Evolutionary conservation across 2,797 vertebrate genomes (phyloP).

Genomic region (Lycodopsis pacificus): DNA sequence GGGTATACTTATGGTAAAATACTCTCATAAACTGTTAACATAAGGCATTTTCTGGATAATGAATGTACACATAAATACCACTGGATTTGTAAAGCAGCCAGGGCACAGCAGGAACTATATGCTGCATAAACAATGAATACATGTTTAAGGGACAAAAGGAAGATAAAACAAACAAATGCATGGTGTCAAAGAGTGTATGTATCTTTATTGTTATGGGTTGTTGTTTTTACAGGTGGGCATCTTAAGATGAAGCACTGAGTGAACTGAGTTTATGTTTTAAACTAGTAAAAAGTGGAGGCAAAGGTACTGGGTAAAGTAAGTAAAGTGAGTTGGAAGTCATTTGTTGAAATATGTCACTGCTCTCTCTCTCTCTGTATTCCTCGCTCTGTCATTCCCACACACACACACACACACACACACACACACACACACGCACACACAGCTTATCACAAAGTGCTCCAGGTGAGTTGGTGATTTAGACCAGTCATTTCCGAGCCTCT

Average conservation of each 20-base stretch:
- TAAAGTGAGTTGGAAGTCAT: constrained; percentile 27
- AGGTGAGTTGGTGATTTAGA: constrained; percentile 77
- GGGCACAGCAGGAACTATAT: not conserved
- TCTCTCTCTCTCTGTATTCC: not conserved
- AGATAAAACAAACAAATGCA: not conserved
- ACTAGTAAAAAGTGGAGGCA: not conserved
- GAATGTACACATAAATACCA: not conserved
- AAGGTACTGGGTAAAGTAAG: constrained; percentile 21
- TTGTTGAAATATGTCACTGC: constrained; percentile 33
- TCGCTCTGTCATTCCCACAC: constrained; percentile 12
- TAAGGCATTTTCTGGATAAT: constrained; percentile 7
- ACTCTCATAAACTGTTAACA: constrained; percentile 6
- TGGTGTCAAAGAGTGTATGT: not conserved
- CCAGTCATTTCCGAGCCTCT: constrained; percentile 68
- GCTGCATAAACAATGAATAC: not conserved
- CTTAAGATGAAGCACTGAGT: not conserved
- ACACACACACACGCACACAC: constrained; percentile 25
- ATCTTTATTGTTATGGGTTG: not conserved
- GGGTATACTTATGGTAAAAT: constrained; percentile 1
- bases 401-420: constrained; percentile 7
- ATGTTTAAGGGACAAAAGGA: not conserved
- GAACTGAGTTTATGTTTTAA: not conserved
- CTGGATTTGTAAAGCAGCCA: not conserved
- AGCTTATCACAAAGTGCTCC: constrained; percentile 70
- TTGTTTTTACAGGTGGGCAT: not conserved